Base-by-base conservation (phyloP, 2,888 invertebrate genomes). In the Zygaena filipendulae region DNA sequence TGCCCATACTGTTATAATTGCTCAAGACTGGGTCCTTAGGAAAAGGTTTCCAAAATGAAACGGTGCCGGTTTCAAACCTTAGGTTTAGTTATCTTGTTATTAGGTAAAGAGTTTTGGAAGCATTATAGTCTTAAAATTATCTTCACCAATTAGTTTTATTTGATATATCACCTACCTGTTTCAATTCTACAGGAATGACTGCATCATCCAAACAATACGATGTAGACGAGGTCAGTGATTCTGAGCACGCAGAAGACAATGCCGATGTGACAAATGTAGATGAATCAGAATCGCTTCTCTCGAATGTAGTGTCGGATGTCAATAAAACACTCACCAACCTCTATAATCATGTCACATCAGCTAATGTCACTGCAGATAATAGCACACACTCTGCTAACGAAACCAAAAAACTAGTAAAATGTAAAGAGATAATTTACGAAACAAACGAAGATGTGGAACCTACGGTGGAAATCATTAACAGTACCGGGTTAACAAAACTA, bases 401-500 rank as follows among this genome's bases (percentile, higher is more conserved):
- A 47, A 79, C 79, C 3, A 52, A 62, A 20, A 80, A 79, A 49
- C 47, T 72, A 11, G 72, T 77, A 1, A 67, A 64, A 42, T 81
- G 81, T 36, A 74, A 55, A 38, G 66, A 74, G 29, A 69, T 74
- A 22, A 31, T 59, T 2, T 67, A 64, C 36, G 72, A 79, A 11
- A 45, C 49, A 26, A 53, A 43, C 32, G 70, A 68, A 25, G 68
- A 72, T 31, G 25, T 53, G 8, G 69, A 72, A 31, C 66, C 68
- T 1, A 44, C 63, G 23, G 83, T 85, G 1, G 82, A 89, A 77
- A 74, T 91, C 19, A 87, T 90, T 1, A 91, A 91, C 58, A 86
- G 87, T 27, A 87, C 87, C 5, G 74, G 84, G 33, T 66, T 91
- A n/a, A 81, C 86, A 11, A 87, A 87, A 52, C 52, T 88, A 10